These are phyloP conservation scores for Poecile montanus DNA, from an alignment of 2,797 vertebrate species.

Conservation along the genomic window DNA sequence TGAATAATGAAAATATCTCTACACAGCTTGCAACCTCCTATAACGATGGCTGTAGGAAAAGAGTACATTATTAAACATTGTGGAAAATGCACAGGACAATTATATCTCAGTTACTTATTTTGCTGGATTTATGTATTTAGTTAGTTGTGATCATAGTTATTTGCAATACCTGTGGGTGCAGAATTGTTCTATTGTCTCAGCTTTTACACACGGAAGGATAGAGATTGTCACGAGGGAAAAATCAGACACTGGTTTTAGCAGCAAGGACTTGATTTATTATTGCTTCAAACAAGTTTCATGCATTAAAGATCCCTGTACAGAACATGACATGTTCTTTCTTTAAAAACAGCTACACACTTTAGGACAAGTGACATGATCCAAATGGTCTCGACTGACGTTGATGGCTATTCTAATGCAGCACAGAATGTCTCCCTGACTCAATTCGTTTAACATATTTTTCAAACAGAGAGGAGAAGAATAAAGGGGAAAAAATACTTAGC, in stretches of 20 bases:
- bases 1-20: slow-evolving; percentile 55
- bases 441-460: slow-evolving; percentile 27
- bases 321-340: slow-evolving; percentile 73
- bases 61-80: slow-evolving; percentile 24
- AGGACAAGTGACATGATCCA: slow-evolving; percentile 74
- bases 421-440: slow-evolving; percentile 50
- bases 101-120: slow-evolving; percentile 33
- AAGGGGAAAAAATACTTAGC: neutral
- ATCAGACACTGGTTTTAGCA: slow-evolving; percentile 67
- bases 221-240: slow-evolving; percentile 48
- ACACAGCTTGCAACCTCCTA: slow-evolving; percentile 22
- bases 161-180: neutral
- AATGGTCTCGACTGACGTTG: slow-evolving; percentile 67
- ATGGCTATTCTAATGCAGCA: slow-evolving; percentile 70
- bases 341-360: slow-evolving; percentile 69
- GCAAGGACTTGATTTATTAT: slow-evolving; percentile 73
- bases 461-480: slow-evolving; percentile 21
- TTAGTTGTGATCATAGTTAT: slow-evolving; percentile 36
- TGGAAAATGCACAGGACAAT: slow-evolving; percentile 27
- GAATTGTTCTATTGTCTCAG: slow-evolving; percentile 37
- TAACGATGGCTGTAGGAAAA: neutral
- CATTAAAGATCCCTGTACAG: slow-evolving; percentile 72
- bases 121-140: slow-evolving; percentile 46
- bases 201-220: slow-evolving; percentile 11
- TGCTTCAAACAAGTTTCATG: slow-evolving; percentile 75